Base-by-base conservation (phyloP, 2,888 invertebrate genomes). In the Chrysolina americana region DNA sequence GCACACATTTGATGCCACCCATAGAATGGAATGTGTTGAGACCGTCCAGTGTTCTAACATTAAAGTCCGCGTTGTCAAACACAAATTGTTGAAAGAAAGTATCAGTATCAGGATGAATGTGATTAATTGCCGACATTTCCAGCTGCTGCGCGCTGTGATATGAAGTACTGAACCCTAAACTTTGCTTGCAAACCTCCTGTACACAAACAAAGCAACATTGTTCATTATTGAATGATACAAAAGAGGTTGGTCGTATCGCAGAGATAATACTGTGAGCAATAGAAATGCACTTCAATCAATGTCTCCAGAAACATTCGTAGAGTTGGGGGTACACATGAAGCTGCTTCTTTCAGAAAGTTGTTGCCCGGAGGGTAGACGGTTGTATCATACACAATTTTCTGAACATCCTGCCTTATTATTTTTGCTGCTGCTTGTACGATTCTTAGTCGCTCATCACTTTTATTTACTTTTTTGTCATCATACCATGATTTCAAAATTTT, bases 91-190 rank as follows among this genome's bases (percentile, higher is more conserved):
- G 28, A 28, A 28, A 28, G 28, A 5, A 28, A 28, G 28, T 28
- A 28, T 28, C 2, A 28, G 28, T 28, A 28, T 28, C 28, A 28
- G 28, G 28, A 3, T 28, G 2, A 28, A 28, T 28, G 28, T 28
- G 28, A 28, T 28, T 28, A 3, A 28, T 28, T 28, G 2, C 28
- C 21, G 66, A 66, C 48, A 47, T 47, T 50, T 66, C 66, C 23
- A 66, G 66, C 66, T 66, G 66, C 50, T 66, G 66, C 23, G 66
- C 48, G 65, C 65, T 65, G 65, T 65, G 47, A 65, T 65, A 65
- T 65, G 65, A 65, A 65, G 65, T 44, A 65, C 65, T 65, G 68
- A 50, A 68, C 28, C 68, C 41, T 68, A 53, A 53, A 53, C 53
- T 53, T 28, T 68, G 66, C 50, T 50, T 50, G 28, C 66, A 48